Percentiles rank a stretch among this genome's conserved stretches.
Evolutionary conservation across 2,797 vertebrate genomes (phyloP).

Genomic region (Selene dorsalis): DNA sequence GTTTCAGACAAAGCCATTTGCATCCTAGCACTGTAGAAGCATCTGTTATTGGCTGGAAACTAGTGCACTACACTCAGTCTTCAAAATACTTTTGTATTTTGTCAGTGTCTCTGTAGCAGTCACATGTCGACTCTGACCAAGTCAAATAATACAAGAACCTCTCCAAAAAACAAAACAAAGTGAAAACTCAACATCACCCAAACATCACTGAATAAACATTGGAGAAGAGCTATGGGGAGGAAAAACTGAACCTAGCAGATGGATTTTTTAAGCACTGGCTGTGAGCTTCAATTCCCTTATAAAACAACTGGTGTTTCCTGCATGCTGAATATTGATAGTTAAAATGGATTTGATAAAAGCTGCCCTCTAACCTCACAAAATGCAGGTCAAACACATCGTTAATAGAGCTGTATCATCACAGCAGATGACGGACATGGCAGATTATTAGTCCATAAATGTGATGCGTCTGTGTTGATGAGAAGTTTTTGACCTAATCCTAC

Average conservation of each 20-base stretch:
- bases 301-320: neutral
- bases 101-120: neutral
- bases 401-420: neutral
- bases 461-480: neutral
- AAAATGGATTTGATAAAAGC: neutral
- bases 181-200: neutral
- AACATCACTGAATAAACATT: neutral
- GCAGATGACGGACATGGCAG: neutral
- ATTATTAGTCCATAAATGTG: neutral
- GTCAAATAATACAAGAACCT: neutral
- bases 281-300: neutral
- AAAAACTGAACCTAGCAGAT: neutral
- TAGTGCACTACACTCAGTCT: neutral
- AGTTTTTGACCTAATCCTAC: neutral
- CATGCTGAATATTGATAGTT: constrained; percentile 1
- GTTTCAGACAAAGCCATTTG: neutral
- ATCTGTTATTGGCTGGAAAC: neutral
- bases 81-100: neutral
- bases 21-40: neutral
- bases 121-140: neutral
- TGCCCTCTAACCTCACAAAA: neutral
- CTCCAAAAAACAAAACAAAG: neutral
- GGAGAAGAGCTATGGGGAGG: neutral
- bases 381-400: neutral
- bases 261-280: neutral